Conservation (phyloP, 2,797 vertebrate species). For the Netta rufina region DNA sequence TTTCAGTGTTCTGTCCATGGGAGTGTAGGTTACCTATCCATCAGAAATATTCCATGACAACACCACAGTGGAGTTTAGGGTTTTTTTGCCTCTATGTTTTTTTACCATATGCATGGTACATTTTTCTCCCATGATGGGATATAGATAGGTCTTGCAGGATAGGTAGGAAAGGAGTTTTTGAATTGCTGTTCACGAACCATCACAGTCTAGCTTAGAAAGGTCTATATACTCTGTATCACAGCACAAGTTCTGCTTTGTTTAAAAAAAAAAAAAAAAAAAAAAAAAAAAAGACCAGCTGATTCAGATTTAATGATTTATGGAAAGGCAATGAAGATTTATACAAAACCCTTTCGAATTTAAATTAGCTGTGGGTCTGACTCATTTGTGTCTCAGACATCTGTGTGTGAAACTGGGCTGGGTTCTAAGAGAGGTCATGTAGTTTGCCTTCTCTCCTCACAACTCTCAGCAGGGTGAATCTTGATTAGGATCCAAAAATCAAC, state of each 20-base stretch:
- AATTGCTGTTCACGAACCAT: neutral
- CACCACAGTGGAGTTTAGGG: neutral
- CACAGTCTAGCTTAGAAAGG: neutral
- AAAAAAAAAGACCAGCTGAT: neutral
- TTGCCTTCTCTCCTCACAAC: neutral
- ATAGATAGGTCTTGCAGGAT: neutral
- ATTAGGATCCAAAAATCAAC: neutral
- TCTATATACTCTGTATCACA: neutral
- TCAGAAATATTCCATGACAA: neutral
- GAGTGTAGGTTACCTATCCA: rapidly evolving
- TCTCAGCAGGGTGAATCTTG: neutral
- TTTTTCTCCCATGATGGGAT: neutral
- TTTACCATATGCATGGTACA: neutral
- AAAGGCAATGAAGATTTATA: neutral
- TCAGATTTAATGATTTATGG: neutral
- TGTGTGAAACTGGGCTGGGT: neutral
- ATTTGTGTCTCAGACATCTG: neutral
- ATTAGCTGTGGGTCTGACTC: neutral
- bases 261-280: neutral
- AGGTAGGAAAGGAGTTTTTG: neutral
- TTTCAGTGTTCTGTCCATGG: neutral
- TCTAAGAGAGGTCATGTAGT: neutral
- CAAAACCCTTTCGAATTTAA: neutral
- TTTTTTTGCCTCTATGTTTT: neutral
- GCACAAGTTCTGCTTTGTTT: neutral